Conservation (phyloP, 2,113 vertebrate species). For the Mastomys coucha region DNA sequence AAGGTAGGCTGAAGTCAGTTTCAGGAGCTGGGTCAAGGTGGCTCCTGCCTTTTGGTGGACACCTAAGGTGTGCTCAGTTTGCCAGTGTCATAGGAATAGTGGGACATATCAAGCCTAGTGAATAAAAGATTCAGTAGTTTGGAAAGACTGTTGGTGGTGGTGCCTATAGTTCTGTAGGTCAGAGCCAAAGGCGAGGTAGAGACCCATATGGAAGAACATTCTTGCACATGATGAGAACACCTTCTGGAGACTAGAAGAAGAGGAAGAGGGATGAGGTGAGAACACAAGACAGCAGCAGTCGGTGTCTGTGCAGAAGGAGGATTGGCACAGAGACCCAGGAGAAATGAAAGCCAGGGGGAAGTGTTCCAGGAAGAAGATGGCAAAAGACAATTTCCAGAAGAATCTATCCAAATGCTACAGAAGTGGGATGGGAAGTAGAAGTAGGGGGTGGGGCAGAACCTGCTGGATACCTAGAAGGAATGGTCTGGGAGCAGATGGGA, state of each 20-base stretch:
- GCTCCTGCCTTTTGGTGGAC: background rate
- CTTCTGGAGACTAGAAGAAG: background rate
- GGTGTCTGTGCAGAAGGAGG: background rate
- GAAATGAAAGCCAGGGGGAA: background rate
- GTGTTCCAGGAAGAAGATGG: background rate
- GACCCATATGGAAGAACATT: background rate
- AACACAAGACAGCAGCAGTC: background rate
- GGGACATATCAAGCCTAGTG: too few relatives aligned
- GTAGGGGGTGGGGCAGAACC: background rate
- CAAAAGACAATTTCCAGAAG: background rate
- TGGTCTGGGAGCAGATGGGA: background rate
- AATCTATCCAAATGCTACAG: background rate
- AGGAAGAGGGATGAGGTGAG: background rate
- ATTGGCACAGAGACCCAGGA: background rate
- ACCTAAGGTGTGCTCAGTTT: rapidly evolving
- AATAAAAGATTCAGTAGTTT: background rate
- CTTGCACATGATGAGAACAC: background rate
- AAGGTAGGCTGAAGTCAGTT: background rate
- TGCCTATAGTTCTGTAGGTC: background rate
- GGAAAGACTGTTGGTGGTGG: background rate
- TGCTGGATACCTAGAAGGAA: background rate
- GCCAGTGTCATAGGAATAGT: background rate
- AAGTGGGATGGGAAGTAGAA: background rate
- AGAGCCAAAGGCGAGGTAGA: background rate
- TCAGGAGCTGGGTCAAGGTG: too few relatives aligned